Base-by-base conservation (phyloP, 2,888 invertebrate species). In the Erpobdella octoculata region DNA sequence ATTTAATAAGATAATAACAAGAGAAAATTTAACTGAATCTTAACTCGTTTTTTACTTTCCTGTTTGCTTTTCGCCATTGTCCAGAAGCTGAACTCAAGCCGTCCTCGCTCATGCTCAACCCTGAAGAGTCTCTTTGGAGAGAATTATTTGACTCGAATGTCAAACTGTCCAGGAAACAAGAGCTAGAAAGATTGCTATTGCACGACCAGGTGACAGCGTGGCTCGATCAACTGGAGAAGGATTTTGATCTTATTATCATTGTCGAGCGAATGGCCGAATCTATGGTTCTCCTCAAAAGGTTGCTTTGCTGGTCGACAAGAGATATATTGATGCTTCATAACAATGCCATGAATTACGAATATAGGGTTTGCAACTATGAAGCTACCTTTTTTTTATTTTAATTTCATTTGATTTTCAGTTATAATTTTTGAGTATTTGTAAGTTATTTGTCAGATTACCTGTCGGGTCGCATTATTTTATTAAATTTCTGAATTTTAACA, bases 261-360 rank as follows among this genome's bases (percentile, higher is more conserved):
- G 76, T 79, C n/a, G 83, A 83, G 62, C 78, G 80, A 70, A 80
- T 82, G 66, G 74, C 78, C 21, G 82, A 82, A 71, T 83, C 82
- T 0, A 70, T 83, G 58, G 75, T 82, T 41, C 74, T 83, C 28
- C 76, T 82, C 36, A 78, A 78, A 67, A 75, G 81, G 25, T 61
- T 76, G 18, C 78, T 82, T 79, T 81, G 81, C 73, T 83, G 83
- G 83, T 75, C 72, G 5, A 76, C 79, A 0, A 78, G 79, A 66
- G 83, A 83, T 72, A 80, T 83, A 21, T 38, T 82, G 0, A 80
- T 78, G 73, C 73, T 76, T 48, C 75, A 73, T n/a, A 74, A 76
- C n/a, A 80, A 79, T 72, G 72, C 75, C 73, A 46, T 21, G n/a
- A 1, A 21, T 5, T 70, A 71, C 38, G 8, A 74, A 12, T 67